These are phyloP conservation scores for Cirrhinus mrigala DNA, from an alignment of 2,797 vertebrate species.

Conservation along the genomic window DNA sequence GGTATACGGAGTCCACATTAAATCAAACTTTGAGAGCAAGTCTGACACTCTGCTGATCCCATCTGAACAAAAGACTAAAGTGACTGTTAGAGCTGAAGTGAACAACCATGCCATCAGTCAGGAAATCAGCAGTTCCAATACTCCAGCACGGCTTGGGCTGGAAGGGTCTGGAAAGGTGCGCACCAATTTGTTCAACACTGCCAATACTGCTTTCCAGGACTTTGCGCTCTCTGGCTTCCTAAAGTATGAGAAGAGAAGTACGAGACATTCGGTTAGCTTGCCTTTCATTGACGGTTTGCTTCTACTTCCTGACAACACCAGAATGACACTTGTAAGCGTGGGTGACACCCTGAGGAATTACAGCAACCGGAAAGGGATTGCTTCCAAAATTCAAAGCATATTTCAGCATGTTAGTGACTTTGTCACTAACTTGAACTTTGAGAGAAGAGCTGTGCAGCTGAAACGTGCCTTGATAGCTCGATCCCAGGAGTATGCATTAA, in stretches of 20 bases:
- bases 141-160: slow-evolving; percentile 80
- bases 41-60: slow-evolving; percentile 77
- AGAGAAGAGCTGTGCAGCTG: slow-evolving; percentile 74
- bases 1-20: slow-evolving; percentile 67
- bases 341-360: slow-evolving; percentile 79
- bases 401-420: slow-evolving; percentile 78
- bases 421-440: slow-evolving; percentile 80
- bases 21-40: slow-evolving; percentile 80
- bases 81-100: slow-evolving; percentile 84
- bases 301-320: slow-evolving; percentile 80
- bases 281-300: slow-evolving; percentile 84
- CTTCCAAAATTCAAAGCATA: slow-evolving; percentile 77
- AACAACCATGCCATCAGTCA: slow-evolving; percentile 86
- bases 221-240: slow-evolving; percentile 84
- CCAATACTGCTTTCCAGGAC: slow-evolving; percentile 81
- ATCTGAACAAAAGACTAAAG: slow-evolving; percentile 79
- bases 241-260: slow-evolving; percentile 92
- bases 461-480: slow-evolving; percentile 80
- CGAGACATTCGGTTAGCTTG: slow-evolving; percentile 83
- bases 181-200: slow-evolving; percentile 66
- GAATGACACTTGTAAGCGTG: slow-evolving; percentile 68
- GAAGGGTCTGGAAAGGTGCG: slow-evolving; percentile 81
- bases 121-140: slow-evolving; percentile 85
- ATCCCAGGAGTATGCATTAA: slow-evolving; percentile 77
- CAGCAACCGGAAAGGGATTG: slow-evolving; percentile 79